Evolutionary conservation across 1,140 invertebrate species (phyloP).

Genomic region (Pectinophora gossypiella): DNA sequence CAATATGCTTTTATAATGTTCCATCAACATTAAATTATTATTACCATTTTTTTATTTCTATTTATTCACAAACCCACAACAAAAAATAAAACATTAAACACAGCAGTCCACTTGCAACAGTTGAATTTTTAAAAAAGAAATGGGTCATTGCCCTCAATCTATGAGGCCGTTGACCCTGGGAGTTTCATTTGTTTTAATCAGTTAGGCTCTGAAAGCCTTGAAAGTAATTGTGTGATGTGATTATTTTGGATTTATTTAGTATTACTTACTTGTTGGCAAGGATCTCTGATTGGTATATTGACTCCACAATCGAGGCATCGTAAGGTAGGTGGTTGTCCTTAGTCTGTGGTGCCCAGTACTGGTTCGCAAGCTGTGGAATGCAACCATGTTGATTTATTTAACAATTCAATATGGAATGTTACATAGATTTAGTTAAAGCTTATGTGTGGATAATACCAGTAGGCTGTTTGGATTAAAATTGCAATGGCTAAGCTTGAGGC

Average conservation of each 20-base stretch:
- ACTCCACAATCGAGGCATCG: conserved; percentile 84
- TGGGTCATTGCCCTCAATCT: conserved; percentile 55
- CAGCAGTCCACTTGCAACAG: not conserved
- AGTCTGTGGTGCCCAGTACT: conserved; percentile 92
- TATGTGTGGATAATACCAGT: conserved; percentile 42
- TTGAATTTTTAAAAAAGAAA: conserved; percentile 25
- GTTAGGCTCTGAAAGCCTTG: conserved; percentile 37
- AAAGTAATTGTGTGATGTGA: conserved; percentile 19
- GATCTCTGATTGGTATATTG: conserved; percentile 90
- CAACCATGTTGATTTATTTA: conserved; percentile 54
- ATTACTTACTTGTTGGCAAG: conserved; percentile 79
- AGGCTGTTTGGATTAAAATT: conserved; percentile 25
- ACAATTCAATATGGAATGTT: conserved; percentile 59
- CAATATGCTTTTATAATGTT: too few relatives aligned
- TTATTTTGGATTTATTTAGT: conserved; percentile 15
- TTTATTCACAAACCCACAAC: not conserved
- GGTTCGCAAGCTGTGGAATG: conserved; percentile 84
- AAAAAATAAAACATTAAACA: not conserved
- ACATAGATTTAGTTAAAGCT: conserved; percentile 48
- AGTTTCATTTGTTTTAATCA: conserved; percentile 55
- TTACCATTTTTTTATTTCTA: not conserved
- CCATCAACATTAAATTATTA: not conserved
- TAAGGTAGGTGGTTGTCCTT: conserved; percentile 81
- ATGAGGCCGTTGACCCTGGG: conserved; percentile 54
- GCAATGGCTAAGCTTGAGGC: conserved; percentile 2